Conservation (phyloP, 2,797 vertebrate genomes). For the Malurus leucopterus region DNA sequence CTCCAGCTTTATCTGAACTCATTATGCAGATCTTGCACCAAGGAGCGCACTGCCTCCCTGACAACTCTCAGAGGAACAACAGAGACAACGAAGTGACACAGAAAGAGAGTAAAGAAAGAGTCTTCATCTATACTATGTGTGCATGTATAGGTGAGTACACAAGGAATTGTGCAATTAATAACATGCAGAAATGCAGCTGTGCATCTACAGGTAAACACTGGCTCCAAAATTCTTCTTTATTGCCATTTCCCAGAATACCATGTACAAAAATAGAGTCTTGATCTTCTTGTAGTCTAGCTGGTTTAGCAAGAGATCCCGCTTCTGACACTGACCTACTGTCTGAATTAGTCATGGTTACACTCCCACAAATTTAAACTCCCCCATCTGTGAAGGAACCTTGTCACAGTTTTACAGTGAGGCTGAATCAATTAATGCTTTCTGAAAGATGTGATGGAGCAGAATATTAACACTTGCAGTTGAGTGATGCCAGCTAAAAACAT, state of each 20-base stretch:
- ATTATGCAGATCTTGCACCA: neutral
- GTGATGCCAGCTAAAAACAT: conserved; percentile 15
- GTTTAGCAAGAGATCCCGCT: conserved; percentile 28
- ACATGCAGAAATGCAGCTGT: neutral
- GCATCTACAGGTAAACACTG: neutral
- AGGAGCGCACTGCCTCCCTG: neutral
- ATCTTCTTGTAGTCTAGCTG: conserved; percentile 17
- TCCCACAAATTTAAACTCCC: conserved; percentile 39
- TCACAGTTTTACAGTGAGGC: conserved; percentile 21
- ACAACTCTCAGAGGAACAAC: neutral
- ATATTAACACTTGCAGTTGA: conserved; percentile 30
- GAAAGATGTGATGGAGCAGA: conserved; percentile 3
- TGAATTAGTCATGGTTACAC: conserved; percentile 42
- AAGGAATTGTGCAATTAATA: neutral
- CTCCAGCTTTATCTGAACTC: neutral
- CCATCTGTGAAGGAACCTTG: conserved; percentile 43
- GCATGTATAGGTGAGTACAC: neutral
- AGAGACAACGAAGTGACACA: neutral
- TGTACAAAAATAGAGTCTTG: neutral
- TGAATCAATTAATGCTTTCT: conserved; percentile 50
- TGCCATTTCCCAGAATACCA: neutral
- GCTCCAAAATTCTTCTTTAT: neutral
- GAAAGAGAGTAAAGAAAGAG: neutral
- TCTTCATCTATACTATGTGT: neutral
- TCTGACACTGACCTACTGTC: conserved; percentile 45